Conservation (phyloP, 2,797 vertebrate species). For the Hafferia zeledoni region DNA sequence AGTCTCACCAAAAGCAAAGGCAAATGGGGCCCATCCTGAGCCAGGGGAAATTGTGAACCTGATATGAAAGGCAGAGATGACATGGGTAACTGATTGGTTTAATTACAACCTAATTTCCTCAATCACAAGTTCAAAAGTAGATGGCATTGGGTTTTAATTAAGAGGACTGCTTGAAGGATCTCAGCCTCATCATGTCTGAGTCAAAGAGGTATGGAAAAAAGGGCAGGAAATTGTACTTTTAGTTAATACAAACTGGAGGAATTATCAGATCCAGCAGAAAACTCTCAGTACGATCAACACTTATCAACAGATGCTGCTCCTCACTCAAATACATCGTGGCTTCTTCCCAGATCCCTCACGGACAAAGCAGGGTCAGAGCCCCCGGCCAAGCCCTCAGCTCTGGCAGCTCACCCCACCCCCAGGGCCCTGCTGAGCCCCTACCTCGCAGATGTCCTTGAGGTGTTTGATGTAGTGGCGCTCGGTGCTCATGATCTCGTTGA, state of each 20-base stretch:
- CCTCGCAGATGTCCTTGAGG: slow-evolving; percentile 93
- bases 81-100: slow-evolving; percentile 39
- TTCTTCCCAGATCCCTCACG: background rate
- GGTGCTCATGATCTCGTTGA: slow-evolving; percentile 99
- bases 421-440: background rate
- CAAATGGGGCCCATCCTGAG: background rate
- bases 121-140: slow-evolving; percentile 38
- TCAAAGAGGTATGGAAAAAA: slow-evolving; percentile 8
- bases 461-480: slow-evolving; percentile 98
- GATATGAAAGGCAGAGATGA: background rate
- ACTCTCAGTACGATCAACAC: slow-evolving; percentile 12
- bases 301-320: background rate
- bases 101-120: slow-evolving; percentile 56
- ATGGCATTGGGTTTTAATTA: slow-evolving; percentile 47
- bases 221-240: slow-evolving; percentile 21
- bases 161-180: slow-evolving; percentile 23
- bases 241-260: slow-evolving; percentile 13
- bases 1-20: background rate
- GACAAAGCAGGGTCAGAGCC: background rate
- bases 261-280: slow-evolving; percentile 23
- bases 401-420: background rate
- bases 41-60: background rate
- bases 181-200: slow-evolving; percentile 26
- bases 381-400: background rate
- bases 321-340: background rate